These are phyloP conservation scores for Drosophila serrata DNA, from an alignment of 1,140 invertebrate genomes.

Conservation along the genomic window DNA sequence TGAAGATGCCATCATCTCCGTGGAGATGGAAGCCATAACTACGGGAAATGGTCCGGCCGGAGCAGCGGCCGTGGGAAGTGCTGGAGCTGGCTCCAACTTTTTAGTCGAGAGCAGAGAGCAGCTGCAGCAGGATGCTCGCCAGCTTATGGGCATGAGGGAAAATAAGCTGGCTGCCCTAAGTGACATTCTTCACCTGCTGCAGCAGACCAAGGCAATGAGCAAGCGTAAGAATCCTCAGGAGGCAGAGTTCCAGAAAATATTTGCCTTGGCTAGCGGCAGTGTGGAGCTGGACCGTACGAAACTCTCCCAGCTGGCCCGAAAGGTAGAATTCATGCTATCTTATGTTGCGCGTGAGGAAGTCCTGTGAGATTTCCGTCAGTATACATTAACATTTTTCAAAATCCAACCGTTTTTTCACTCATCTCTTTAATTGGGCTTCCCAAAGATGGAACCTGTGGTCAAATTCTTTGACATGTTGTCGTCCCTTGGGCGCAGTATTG, in stretches of 20 bases:
- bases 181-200: conserved; percentile 87
- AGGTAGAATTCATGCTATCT: conserved; percentile 90
- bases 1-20: conserved; percentile 88
- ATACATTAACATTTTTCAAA: conserved; percentile 20
- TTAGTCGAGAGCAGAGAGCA: conserved; percentile 62
- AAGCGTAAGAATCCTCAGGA: conserved; percentile 69
- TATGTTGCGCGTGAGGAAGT: conserved; percentile 86
- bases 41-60: conserved; percentile 65
- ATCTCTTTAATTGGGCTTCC: background rate
- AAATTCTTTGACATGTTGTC: conserved; percentile 1
- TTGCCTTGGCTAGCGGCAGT: conserved; percentile 83
- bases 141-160: conserved; percentile 59
- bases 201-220: conserved; percentile 78
- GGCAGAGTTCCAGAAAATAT: conserved; percentile 86
- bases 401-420: background rate
- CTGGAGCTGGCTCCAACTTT: conserved; percentile 29
- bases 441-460: conserved; percentile 1
- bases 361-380: conserved; percentile 46
- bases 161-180: conserved; percentile 86
- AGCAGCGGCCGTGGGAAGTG: conserved; percentile 48
- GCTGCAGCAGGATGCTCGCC: conserved; percentile 63
- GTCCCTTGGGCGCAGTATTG: background rate
- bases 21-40: conserved; percentile 85
- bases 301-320: conserved; percentile 87
- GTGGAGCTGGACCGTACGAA: conserved; percentile 86